Percentiles rank a stretch among this genome's conserved stretches.
phyloP scores from a whole-genome alignment of 2,888 invertebrate genomes.

The Sicus ferrugineus region DNA sequence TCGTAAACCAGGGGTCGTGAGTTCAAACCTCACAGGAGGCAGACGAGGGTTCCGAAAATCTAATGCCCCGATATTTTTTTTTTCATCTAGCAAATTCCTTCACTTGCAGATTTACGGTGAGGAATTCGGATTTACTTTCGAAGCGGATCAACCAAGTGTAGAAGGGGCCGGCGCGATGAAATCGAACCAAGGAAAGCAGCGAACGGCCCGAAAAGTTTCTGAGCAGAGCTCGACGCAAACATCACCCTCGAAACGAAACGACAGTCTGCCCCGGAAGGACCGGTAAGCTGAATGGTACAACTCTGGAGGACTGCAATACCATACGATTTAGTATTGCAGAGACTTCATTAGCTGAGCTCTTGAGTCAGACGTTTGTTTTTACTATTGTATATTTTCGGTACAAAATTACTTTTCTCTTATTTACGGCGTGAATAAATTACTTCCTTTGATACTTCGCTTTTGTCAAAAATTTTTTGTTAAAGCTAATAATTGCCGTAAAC shows the following conservation, averaged over 20 bases:
- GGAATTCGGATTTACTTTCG: slow-evolving; percentile 75
- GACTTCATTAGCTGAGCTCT: too few species aligned
- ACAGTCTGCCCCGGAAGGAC: slow-evolving; percentile 76
- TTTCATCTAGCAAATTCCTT: not conserved
- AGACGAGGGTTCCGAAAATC: slow-evolving; percentile 26
- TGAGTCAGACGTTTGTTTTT: too few species aligned
- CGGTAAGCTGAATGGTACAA: slow-evolving; percentile 64
- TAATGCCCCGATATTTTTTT: not conserved
- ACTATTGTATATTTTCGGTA: too few species aligned
- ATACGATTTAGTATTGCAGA: too few species aligned
- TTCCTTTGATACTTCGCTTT: too few species aligned
- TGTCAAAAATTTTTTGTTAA: too few species aligned
- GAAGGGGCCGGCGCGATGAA: slow-evolving; percentile 59
- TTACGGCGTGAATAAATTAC: too few species aligned
- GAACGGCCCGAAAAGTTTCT: slow-evolving; percentile 76
- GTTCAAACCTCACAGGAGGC: slow-evolving; percentile 60
- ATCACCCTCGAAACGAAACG: slow-evolving; percentile 80
- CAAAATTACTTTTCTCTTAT: too few species aligned
- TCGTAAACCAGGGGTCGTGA: slow-evolving; percentile 61
- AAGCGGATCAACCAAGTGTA: slow-evolving; percentile 66
- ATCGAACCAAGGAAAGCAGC: slow-evolving; percentile 54
- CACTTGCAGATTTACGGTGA: slow-evolving; percentile 79
- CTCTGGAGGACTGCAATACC: too few species aligned
- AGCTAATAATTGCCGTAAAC: too few species aligned
- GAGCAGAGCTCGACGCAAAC: slow-evolving; percentile 82